Evolutionary conservation across 2,888 invertebrate species (phyloP).

Genomic region (Agonopterix subpropinquella): DNA sequence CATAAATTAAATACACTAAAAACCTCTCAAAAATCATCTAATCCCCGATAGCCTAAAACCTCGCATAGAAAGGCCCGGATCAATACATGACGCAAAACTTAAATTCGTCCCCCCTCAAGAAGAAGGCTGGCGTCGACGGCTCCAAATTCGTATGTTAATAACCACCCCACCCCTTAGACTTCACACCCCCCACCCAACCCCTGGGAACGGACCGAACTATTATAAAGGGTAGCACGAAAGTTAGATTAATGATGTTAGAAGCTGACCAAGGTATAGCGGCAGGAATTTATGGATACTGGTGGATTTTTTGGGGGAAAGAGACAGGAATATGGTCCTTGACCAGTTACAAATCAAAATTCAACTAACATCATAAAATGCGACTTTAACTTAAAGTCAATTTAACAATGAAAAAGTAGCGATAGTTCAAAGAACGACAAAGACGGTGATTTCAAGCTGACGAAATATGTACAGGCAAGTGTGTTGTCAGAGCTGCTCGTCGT

Average conservation of each 20-base stretch:
- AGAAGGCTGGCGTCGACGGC: constrained; percentile 61
- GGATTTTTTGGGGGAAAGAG: too few species aligned
- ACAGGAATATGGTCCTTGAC: too few species aligned
- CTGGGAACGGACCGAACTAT: constrained; percentile 70
- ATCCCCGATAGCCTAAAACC: background rate
- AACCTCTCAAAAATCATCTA: background rate
- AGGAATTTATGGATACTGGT: constrained; percentile 17
- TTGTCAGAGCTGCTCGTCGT: too few species aligned
- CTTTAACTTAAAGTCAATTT: too few species aligned
- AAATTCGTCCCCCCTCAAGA: constrained; percentile 68
- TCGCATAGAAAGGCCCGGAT: constrained; percentile 34
- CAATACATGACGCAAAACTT: constrained; percentile 71
- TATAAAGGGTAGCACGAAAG: constrained; percentile 76
- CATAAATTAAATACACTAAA: background rate
- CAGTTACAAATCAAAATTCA: too few species aligned
- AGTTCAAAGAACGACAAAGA: too few species aligned
- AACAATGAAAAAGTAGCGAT: too few species aligned
- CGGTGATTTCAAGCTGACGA: too few species aligned
- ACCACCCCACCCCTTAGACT: constrained; percentile 20
- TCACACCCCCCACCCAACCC: constrained; percentile 26
- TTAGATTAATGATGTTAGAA: constrained; percentile 77
- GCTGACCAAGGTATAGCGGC: constrained; percentile 58
- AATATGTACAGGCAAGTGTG: too few species aligned
- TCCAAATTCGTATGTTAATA: constrained; percentile 74
- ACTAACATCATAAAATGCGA: too few species aligned